Evolutionary conservation across 2,797 vertebrate species (phyloP).

Genomic region (Propithecus perrieri): DNA sequence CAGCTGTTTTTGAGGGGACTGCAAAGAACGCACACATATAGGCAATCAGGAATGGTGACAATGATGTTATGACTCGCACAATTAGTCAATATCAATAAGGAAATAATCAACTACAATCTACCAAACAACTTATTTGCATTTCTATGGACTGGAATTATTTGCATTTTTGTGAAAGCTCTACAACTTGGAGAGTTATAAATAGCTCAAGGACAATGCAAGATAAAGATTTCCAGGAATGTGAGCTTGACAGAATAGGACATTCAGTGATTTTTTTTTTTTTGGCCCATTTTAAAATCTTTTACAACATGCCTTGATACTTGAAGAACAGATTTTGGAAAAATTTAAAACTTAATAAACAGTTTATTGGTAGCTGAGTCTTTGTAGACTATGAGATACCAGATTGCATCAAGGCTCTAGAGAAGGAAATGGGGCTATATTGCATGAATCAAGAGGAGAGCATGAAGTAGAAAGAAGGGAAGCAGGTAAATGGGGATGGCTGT

Average conservation of each 20-base stretch:
- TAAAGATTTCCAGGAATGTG: background rate
- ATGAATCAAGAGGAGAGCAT: rapidly evolving
- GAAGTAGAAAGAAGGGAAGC: rapidly evolving
- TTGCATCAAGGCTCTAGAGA: background rate
- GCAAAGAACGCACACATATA: background rate
- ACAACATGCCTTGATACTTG: background rate
- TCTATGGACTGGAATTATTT: background rate
- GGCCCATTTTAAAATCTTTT: background rate
- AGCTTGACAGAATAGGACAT: background rate
- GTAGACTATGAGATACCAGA: background rate
- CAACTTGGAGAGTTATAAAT: background rate
- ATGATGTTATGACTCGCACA: background rate
- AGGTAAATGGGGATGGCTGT: rapidly evolving
- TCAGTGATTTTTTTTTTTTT: background rate
- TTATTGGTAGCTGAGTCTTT: background rate
- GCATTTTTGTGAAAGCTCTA: background rate
- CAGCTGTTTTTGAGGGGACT: background rate
- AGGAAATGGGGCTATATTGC: background rate
- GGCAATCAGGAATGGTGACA: background rate
- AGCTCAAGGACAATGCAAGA: background rate
- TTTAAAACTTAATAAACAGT: background rate
- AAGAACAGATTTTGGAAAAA: background rate
- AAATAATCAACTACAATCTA: background rate
- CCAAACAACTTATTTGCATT: background rate
- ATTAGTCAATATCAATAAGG: background rate